Evolutionary conservation across 2,113 vertebrate genomes (phyloP).

Genomic region (Sitta europaea): DNA sequence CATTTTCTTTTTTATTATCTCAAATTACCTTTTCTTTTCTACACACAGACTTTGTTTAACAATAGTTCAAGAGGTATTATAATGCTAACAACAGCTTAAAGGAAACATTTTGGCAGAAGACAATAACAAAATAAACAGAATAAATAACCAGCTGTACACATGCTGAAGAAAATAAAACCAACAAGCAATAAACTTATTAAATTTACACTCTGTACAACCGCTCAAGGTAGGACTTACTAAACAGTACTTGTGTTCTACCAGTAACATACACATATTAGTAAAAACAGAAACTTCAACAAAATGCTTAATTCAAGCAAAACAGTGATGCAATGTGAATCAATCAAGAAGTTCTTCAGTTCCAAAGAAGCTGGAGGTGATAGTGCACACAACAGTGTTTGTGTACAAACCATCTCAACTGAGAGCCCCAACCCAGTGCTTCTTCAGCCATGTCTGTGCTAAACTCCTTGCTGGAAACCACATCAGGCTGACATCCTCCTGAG

Average conservation of each 20-base stretch:
- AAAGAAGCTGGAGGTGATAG: neutral
- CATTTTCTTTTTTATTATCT: neutral
- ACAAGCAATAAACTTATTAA: neutral
- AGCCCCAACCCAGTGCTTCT: neutral
- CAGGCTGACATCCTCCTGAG: conserved; percentile 40
- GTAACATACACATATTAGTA: neutral
- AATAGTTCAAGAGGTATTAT: neutral
- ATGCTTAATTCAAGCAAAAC: conserved; percentile 67
- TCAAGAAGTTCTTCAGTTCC: conserved; percentile 14
- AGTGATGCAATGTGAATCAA: conserved; percentile 72
- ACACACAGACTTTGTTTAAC: neutral
- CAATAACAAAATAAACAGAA: conserved; percentile 9
- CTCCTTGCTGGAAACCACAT: neutral
- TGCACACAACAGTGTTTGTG: neutral
- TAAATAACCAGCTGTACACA: conserved; percentile 19
- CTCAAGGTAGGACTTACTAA: neutral
- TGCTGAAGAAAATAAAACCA: neutral
- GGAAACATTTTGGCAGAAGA: neutral
- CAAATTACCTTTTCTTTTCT: neutral
- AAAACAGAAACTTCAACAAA: conserved; percentile 11
- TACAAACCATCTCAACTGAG: neutral
- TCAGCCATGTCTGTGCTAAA: neutral
- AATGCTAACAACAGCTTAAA: neutral
- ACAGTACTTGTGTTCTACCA: neutral
- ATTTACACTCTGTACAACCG: neutral